Evolutionary conservation across 1,140 invertebrate species (phyloP).

Genomic region (Saccostrea echinata): DNA sequence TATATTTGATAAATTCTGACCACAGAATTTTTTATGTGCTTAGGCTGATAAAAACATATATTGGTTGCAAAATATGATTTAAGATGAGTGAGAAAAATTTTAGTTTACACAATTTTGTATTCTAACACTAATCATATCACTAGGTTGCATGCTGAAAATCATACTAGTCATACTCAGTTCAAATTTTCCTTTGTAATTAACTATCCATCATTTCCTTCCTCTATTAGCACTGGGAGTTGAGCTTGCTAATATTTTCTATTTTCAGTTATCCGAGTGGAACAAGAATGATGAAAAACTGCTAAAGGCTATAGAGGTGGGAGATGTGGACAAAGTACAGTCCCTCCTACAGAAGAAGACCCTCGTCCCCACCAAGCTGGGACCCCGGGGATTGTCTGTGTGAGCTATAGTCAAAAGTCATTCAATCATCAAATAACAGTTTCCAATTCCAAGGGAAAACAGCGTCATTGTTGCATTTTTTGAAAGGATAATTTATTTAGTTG

Average conservation of each 20-base stretch:
- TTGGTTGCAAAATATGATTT: background rate
- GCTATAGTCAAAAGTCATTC: constrained; percentile 50
- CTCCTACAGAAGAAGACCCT: constrained; percentile 73
- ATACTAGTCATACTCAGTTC: no score
- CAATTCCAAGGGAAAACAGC: no score
- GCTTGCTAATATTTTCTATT: background rate
- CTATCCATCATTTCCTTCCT: no score
- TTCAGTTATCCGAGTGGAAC: constrained; percentile 76
- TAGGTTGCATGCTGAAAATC: no score
- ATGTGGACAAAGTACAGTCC: constrained; percentile 69
- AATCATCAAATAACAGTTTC: background rate
- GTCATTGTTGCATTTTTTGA: no score
- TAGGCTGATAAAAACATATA: background rate
- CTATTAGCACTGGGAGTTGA: background rate
- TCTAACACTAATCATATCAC: no score
- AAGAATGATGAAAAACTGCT: constrained; percentile 77
- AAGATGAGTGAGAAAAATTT: background rate
- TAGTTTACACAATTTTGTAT: no score
- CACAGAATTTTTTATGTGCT: background rate
- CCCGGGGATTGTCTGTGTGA: constrained; percentile 75
- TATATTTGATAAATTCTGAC: background rate
- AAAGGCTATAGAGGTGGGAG: constrained; percentile 71
- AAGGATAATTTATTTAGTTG: no score
- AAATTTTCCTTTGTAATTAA: no score
- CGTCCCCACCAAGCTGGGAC: constrained; percentile 74